phyloP scores from a whole-genome alignment of 2,797 vertebrate species.

The Sebastes vulpes region DNA sequence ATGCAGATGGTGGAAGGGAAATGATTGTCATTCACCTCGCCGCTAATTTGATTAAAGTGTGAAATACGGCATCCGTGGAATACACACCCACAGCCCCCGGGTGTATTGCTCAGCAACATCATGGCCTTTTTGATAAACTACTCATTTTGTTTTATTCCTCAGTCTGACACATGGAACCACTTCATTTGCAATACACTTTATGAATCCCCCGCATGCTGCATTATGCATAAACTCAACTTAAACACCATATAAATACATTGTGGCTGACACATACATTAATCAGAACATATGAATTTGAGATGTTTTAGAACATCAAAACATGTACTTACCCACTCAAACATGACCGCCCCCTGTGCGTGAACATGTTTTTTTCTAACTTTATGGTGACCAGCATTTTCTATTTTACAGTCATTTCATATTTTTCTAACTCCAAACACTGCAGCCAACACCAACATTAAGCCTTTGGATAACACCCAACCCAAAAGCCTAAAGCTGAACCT shows the following conservation, averaged over 20 bases:
- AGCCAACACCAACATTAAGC: not conserved
- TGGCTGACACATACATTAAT: conserved; percentile 12
- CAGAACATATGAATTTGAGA: not conserved
- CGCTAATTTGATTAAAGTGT: conserved; percentile 27
- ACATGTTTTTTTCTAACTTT: not conserved
- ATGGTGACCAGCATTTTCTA: not conserved
- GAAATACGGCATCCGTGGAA: conserved; percentile 23
- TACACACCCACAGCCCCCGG: not conserved
- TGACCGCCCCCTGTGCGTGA: not conserved
- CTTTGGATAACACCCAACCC: not conserved
- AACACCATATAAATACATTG: conserved; percentile 14
- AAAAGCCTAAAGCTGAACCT: not conserved
- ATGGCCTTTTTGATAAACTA: conserved; percentile 32
- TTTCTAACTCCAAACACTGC: not conserved
- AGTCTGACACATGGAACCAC: conserved; percentile 6
- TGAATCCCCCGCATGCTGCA: conserved; percentile 20
- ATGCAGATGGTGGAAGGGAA: not conserved
- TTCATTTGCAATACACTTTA: not conserved
- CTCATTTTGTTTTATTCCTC: conserved; percentile 30
- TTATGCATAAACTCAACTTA: conserved; percentile 36
- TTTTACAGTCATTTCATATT: not conserved
- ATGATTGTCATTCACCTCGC: not conserved
- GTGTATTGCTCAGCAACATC: not conserved
- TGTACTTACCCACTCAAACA: not conserved
- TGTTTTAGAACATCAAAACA: not conserved